Conservation (phyloP, 2,888 invertebrate genomes). For the Protophormia terraenovae region DNA sequence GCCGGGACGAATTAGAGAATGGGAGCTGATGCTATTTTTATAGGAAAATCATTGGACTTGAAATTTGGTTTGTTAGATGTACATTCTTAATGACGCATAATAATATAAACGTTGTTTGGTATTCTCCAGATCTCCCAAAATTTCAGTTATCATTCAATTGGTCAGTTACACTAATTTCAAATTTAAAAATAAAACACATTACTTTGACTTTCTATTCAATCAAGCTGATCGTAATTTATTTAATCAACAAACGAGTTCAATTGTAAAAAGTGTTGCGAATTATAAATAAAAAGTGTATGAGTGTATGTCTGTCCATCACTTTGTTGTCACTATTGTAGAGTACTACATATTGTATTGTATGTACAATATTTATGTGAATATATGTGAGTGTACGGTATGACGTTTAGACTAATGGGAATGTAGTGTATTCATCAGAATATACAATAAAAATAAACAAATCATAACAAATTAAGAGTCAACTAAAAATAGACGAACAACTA, state of each 20-base stretch:
- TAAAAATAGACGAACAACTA: conserved; percentile 38
- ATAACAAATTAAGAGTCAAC: conserved; percentile 27
- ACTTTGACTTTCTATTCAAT: conserved; percentile 44
- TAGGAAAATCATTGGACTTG: no score
- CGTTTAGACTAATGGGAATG: background rate
- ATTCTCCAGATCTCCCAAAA: no score
- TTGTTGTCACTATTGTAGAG: background rate
- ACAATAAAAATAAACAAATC: conserved; percentile 14
- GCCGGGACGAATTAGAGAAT: no score
- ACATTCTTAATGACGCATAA: no score
- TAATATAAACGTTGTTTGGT: no score
- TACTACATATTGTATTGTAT: background rate
- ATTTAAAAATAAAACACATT: conserved; percentile 25
- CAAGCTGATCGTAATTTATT: conserved; percentile 54
- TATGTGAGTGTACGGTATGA: background rate
- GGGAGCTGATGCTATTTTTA: no score
- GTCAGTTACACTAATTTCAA: background rate
- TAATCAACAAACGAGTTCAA: conserved; percentile 54
- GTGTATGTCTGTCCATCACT: background rate
- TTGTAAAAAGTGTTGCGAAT: conserved; percentile 51
- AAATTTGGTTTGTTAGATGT: no score
- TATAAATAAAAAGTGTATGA: conserved; percentile 15
- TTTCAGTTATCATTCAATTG: no score
- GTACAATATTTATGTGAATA: background rate
- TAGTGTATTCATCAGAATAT: background rate